Evolutionary conservation across 2,797 vertebrate species (phyloP), one percentile per base, ranked within the genome.

Genomic region (Argya squamiceps): DNA sequence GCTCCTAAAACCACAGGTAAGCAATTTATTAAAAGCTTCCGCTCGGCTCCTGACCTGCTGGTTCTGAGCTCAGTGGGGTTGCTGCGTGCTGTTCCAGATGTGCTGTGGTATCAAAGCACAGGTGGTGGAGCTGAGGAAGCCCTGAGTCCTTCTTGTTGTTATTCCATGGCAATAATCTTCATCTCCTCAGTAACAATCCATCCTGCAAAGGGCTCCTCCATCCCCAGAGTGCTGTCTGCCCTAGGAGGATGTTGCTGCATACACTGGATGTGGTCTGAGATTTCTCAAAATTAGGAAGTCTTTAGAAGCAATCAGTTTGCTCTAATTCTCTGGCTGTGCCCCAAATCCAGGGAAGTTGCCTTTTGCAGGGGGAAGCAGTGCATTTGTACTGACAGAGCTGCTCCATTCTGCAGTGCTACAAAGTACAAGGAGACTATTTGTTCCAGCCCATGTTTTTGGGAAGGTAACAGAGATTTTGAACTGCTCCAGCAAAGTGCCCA

Each of bases 11-110:
- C 94, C 96, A 90, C 88, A 96, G 96, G 94, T 95, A 95, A 96
- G 96, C 68, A 56, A 73, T 87, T 95, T 92, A 95, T 95, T 94
- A 95, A 96, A 96, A 74, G 83, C 95, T 96, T 96, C 94, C 83
- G 23, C 85, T 87, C 46, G 1, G 55, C 83, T 96, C 67, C 90
- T 95, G 94, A 96, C 95, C 95, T 93, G 92, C 92, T 94, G 91
- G 94, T 96, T 95, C 58, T 63, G 95, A 92, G 94, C 96, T 96
- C 94, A 37, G 89, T 92, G 95, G 89, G 88, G 92, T 95, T 92
- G 44, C 94, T 65, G 55, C 62, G 1, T 30, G 27, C 76, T 3
- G 32, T 92, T 92, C 95, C 96, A 96, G 96, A 97, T 96, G 96
- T 96, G 95, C 95, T 90, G 76, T 21, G 22, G 74, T 93, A 84